phyloP scores from a whole-genome alignment of 2,888 invertebrate species.

The Zaprionus obscuricornis region DNA sequence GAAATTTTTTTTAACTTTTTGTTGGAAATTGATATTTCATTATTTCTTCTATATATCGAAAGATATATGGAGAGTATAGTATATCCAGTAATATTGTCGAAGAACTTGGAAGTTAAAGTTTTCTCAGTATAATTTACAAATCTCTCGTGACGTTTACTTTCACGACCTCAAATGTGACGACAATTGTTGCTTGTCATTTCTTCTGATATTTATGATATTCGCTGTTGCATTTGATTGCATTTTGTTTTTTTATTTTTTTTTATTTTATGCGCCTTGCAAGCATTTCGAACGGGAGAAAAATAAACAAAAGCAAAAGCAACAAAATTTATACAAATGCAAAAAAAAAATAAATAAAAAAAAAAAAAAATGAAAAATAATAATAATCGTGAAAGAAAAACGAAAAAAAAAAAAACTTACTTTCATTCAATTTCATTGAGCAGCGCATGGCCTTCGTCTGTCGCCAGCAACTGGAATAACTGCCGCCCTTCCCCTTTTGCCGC shows the following conservation, averaged over 20 bases:
- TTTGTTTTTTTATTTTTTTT: slow-evolving; percentile 7
- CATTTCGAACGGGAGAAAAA: slow-evolving; percentile 25
- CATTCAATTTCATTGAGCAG: slow-evolving; percentile 60
- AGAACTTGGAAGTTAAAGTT: too few species aligned
- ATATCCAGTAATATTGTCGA: too few species aligned
- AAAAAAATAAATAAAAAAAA: slow-evolving; percentile 20
- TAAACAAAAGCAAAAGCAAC: background rate
- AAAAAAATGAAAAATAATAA: slow-evolving; percentile 16
- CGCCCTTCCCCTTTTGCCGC: slow-evolving; percentile 2
- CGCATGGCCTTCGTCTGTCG: slow-evolving; percentile 46
- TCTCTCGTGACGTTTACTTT: too few species aligned
- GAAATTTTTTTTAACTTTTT: too few species aligned
- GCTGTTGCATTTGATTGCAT: slow-evolving; percentile 56
- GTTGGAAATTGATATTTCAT: too few species aligned
- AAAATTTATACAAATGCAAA: background rate
- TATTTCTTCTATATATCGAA: too few species aligned
- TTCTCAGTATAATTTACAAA: too few species aligned
- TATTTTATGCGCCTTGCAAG: slow-evolving; percentile 17
- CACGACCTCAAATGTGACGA: too few species aligned
- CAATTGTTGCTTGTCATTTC: slow-evolving; percentile 27
- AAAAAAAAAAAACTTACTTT: slow-evolving; percentile 49
- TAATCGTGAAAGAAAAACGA: slow-evolving; percentile 25
- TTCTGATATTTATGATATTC: slow-evolving; percentile 16
- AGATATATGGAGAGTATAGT: too few species aligned
- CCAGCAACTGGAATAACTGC: background rate